These are phyloP conservation scores for Xyrauchen texanus DNA, from an alignment of 2,113 vertebrate species.

Conservation along the genomic window DNA sequence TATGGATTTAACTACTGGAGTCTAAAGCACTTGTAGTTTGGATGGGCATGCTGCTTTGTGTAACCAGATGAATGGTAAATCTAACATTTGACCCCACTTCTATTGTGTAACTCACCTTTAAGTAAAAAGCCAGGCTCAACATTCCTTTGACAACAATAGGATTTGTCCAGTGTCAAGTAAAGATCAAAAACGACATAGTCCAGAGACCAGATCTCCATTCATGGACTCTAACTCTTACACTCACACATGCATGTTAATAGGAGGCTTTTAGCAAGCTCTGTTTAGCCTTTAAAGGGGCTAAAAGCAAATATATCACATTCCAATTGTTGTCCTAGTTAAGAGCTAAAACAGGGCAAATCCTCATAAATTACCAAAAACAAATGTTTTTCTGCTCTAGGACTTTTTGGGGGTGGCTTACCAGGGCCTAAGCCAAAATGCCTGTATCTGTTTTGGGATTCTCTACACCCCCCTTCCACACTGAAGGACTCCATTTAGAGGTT, in stretches of 20 bases:
- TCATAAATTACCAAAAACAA: slow-evolving; percentile 34
- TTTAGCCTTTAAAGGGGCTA: slow-evolving; percentile 35
- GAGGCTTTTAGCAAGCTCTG: slow-evolving; percentile 52
- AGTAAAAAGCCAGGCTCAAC: slow-evolving; percentile 52
- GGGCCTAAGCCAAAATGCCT: slow-evolving; percentile 1
- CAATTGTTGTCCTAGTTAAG: slow-evolving; percentile 36
- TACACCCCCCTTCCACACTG: not conserved
- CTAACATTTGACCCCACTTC: slow-evolving; percentile 22
- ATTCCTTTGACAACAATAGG: slow-evolving; percentile 46
- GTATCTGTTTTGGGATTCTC: slow-evolving; percentile 4
- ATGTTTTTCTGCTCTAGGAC: not conserved
- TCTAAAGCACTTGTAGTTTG: too few relatives aligned
- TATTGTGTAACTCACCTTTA: slow-evolving; percentile 48
- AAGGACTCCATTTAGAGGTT: slow-evolving; percentile 28
- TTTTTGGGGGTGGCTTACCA: not conserved
- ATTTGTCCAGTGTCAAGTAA: slow-evolving; percentile 47
- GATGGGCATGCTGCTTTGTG: too few relatives aligned
- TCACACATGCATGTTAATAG: slow-evolving; percentile 52
- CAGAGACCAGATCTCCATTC: slow-evolving; percentile 41
- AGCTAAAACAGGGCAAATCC: slow-evolving; percentile 10
- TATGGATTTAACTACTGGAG: too few relatives aligned
- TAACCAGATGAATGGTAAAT: slow-evolving; percentile 15
- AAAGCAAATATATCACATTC: slow-evolving; percentile 56
- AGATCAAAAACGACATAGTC: slow-evolving; percentile 41
- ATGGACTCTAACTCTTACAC: slow-evolving; percentile 46